These are phyloP conservation scores for Phymanthus crucifer DNA, from an alignment of 92 coral and sea anemone genomes.

Conservation along the genomic window DNA sequence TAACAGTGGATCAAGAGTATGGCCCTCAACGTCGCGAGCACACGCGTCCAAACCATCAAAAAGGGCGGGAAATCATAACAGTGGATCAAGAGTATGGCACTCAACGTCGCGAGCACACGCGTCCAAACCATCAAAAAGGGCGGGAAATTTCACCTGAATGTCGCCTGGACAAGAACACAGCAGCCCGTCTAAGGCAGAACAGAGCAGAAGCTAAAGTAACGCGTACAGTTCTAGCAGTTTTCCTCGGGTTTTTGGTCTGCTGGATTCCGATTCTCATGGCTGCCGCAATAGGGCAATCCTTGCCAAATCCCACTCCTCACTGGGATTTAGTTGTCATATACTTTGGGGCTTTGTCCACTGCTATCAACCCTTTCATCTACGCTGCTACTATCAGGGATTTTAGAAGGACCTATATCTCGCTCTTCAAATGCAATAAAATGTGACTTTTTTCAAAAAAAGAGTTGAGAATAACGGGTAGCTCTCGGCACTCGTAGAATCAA, in stretches of 20 bases:
- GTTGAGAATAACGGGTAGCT: background rate
- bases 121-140: background rate
- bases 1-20: background rate
- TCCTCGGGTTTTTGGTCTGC: conserved; percentile 30
- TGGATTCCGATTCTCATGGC: conserved; percentile 23
- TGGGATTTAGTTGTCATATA: background rate
- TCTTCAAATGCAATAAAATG: background rate
- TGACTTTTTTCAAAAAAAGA: background rate
- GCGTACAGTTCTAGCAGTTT: conserved; percentile 10
- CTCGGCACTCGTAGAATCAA: too few species aligned
- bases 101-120: background rate
- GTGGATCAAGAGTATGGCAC: too few species aligned
- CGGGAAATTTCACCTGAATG: background rate
- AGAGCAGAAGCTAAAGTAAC: conserved; percentile 32
- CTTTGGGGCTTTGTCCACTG: conserved; percentile 15
- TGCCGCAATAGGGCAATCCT: background rate
- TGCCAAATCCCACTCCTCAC: too few species aligned
- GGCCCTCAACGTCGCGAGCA: background rate
- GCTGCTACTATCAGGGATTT: conserved; percentile 28
- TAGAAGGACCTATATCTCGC: conserved; percentile 12
- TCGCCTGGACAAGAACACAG: background rate
- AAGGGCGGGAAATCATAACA: too few species aligned
- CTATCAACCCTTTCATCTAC: conserved; percentile 37
- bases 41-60: background rate
- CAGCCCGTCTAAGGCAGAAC: background rate